These are phyloP conservation scores for Apocrypta bakeri DNA, from an alignment of 1,140 invertebrate species.

Conservation along the genomic window DNA sequence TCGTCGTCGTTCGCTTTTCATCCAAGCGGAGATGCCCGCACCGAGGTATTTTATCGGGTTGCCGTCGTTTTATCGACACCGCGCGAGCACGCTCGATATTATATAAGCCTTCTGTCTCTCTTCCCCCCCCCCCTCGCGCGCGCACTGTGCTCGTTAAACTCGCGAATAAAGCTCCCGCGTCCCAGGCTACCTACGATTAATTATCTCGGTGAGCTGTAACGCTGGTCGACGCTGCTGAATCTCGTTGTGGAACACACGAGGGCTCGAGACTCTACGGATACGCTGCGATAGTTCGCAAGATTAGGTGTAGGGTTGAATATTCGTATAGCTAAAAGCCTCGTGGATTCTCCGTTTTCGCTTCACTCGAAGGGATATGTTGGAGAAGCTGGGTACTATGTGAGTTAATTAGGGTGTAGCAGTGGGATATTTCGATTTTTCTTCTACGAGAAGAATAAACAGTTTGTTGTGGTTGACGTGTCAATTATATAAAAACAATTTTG, in stretches of 20 bases:
- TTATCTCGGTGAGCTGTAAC: not conserved
- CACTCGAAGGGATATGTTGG: not conserved
- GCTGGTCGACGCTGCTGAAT: not conserved
- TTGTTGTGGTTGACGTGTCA: too few relatives aligned
- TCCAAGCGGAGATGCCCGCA: not conserved
- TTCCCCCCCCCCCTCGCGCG: too few relatives aligned
- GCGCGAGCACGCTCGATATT: not conserved
- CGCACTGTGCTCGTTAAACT: constrained; percentile 31
- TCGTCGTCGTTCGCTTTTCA: constrained; percentile 1
- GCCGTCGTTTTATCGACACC: not conserved
- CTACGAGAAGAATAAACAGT: too few relatives aligned
- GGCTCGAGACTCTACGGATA: not conserved
- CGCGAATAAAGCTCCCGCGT: constrained; percentile 18
- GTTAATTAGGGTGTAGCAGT: not conserved
- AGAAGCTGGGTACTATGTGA: not conserved
- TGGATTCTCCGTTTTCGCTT: not conserved
- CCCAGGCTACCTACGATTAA: constrained; percentile 18
- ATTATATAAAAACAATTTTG: too few relatives aligned
- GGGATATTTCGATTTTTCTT: too few relatives aligned
- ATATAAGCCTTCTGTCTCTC: not conserved
- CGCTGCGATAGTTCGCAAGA: not conserved
- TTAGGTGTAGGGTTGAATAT: not conserved
- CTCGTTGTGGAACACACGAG: not conserved
- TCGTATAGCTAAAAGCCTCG: not conserved
- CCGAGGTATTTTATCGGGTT: not conserved